Percentiles rank a stretch among this genome's conserved stretches.
Evolutionary conservation across 2,888 invertebrate genomes (phyloP).

Genomic region (Argynnis bischoffii): DNA sequence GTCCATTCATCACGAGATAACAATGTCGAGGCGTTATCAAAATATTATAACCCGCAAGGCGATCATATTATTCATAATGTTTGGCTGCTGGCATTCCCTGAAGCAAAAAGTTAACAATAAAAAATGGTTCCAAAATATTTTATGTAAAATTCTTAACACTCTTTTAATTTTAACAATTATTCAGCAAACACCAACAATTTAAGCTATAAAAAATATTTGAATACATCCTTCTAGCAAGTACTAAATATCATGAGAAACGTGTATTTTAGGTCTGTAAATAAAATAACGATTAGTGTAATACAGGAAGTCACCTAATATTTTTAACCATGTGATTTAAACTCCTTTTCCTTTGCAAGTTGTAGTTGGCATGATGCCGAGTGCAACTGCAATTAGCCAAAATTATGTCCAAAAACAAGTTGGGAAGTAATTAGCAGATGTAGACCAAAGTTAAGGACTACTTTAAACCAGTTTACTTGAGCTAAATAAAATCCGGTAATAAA

Average conservation of each 20-base stretch:
- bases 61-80: constrained; percentile 57
- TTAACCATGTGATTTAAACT: constrained; percentile 61
- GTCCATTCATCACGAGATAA: constrained; percentile 79
- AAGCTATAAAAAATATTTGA: background rate
- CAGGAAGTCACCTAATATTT: constrained; percentile 41
- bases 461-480: constrained; percentile 57
- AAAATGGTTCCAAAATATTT: constrained; percentile 9
- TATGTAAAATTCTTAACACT: background rate
- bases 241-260: background rate
- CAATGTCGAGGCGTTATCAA: constrained; percentile 77
- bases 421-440: constrained; percentile 78
- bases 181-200: background rate
- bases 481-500: constrained; percentile 25
- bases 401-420: constrained; percentile 77
- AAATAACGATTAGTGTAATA: constrained; percentile 47
- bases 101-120: constrained; percentile 69
- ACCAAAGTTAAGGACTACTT: constrained; percentile 62
- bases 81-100: constrained; percentile 57
- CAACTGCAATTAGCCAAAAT: constrained; percentile 78
- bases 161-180: constrained; percentile 10
- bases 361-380: constrained; percentile 67
- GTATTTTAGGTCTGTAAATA: background rate
- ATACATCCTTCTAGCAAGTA: background rate
- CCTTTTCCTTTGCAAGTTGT: constrained; percentile 56
- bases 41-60: constrained; percentile 68